Evolutionary conservation across 2,888 invertebrate species (phyloP), one percentile per base, ranked within the genome.

Genomic region (Morinoia aosen): DNA sequence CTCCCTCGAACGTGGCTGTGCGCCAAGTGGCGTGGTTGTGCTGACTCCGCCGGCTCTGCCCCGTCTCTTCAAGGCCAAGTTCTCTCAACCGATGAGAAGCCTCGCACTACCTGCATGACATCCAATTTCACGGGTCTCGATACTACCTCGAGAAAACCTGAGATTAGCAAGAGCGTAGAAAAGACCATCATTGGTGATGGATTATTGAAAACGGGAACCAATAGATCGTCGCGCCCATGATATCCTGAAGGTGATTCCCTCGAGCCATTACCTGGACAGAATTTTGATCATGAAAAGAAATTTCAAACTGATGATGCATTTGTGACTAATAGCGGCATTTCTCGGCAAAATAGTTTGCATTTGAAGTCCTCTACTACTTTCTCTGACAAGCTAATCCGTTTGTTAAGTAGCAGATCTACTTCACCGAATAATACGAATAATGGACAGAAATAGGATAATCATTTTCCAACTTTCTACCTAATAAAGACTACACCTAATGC

Each of bases 1-100:
- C 93, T 93, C 16, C 93, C 93, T 56, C 56, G 57, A 7, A 39
- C 93, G 56, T 93, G 93, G 93, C 93, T 93, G 56, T 93, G 93
- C 48, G 93, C 93, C 40, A 11, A 90, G 14, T 90, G 39, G 90
- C 8, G 48, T 33, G 48, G 90, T 16, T 39, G 19, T 39, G 39
- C 90, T 16, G 14, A 76, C 76, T 90, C 90, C 40, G 33, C 40
- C 40, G 90, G 16, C 10, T 40, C 40, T 40, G 40, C 8, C 40
- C 90, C 39, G 90, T 40, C 39, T 0, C 90, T 10, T 48, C 16
- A 90, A 90, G 76, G 76, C 25, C 76, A 33, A 33, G 33, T 33
- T 76, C 76, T 33, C 8, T 25, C 76, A 76, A 76, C 19, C 76
- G 25, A 19, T 76, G 33, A 76, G 10, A 33, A 76, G 25, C 33